Evolutionary conservation across 2,113 vertebrate genomes (phyloP), one percentile per base, ranked within the genome.

Genomic region (Pimephales promelas): DNA sequence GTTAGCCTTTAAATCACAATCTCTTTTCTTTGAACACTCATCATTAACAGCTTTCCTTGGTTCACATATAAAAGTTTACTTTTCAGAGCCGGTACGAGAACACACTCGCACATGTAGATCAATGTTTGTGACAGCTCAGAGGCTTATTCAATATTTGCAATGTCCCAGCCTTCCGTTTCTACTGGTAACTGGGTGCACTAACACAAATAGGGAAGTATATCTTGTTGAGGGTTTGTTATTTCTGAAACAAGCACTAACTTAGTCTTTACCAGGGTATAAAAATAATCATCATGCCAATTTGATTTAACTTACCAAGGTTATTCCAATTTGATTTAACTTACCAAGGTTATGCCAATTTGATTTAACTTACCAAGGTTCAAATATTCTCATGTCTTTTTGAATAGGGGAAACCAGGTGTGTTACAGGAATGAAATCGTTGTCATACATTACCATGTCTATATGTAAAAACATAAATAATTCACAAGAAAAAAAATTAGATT

Each of bases 121-220:
- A 28, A 14, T 8, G 36, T 16, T 71, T 45, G 66, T 71, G 66
- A 79, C 76, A 85, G 70, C 24, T 54, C 24, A 73, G 34, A 47
- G 36, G 45, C 47, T 76, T 84, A 36, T 85, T 81, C 43, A 83
- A 81, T 87, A 77, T 87, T 83, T 84, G 45, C 26, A 49, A 31
- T 47, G 16, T 66, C 4, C 18, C 49, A 79, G 34, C 31, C 57
- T 26, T 61, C 56, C n/a, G 13, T 66, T 74, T 59, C 43, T 70
- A 57, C 28, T 57, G 59, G 71, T 61, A 68, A 57, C 71, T 68
- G 4, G 14, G 36, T 45, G 31, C 13, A 43, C 75, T 59, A 6
- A 56, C 36, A 43, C 10, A 26, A 59, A 59, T n/a, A 77, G 0
- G 7, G 43, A 16, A 78, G 56, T 59, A 18, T 40, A 78, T 59